Conservation (phyloP, 2,797 vertebrate genomes). For the Coendou prehensilis region DNA sequence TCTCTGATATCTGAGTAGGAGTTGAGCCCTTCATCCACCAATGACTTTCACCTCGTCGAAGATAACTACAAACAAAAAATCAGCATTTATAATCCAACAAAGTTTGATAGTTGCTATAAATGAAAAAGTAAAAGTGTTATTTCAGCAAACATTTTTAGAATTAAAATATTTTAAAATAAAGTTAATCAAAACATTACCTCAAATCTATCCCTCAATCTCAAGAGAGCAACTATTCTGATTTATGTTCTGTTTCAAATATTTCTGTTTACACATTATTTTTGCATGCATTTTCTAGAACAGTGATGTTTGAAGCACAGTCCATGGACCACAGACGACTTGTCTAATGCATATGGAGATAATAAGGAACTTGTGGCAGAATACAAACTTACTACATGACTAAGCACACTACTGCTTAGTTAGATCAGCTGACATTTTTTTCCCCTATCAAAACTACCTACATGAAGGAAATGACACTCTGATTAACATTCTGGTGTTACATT, state of each 20-base stretch:
- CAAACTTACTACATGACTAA: not conserved
- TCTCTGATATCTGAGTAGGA: conserved; percentile 98
- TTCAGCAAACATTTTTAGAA: conserved; percentile 48
- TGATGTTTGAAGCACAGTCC: not conserved
- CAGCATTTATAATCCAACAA: not conserved
- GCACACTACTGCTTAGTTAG: not conserved
- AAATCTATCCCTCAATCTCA: not conserved
- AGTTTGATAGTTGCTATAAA: not conserved
- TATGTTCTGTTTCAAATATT: conserved; percentile 33
- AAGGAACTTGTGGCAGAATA: not conserved
- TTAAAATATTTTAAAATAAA: not conserved
- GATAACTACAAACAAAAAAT: conserved; percentile 91
- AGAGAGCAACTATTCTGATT: conserved; percentile 25
- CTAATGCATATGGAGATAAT: not conserved
- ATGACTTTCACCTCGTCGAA: conserved; percentile 98
- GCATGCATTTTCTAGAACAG: not conserved
- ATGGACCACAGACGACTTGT: not conserved
- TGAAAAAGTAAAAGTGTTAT: conserved; percentile 46
- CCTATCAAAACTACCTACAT: not conserved
- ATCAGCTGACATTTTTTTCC: not conserved
- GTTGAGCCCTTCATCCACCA: conserved; percentile 99
- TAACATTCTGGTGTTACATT: not conserved
- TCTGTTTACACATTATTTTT: conserved; percentile 16
- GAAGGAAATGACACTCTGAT: conserved; percentile 31
- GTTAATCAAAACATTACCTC: conserved; percentile 15